A percentile compares a stretch with the other conserved stretches of the same genome.
These are phyloP conservation scores for Agelaius phoeniceus DNA, from an alignment of 2,113 vertebrate genomes.

Conservation along the genomic window DNA sequence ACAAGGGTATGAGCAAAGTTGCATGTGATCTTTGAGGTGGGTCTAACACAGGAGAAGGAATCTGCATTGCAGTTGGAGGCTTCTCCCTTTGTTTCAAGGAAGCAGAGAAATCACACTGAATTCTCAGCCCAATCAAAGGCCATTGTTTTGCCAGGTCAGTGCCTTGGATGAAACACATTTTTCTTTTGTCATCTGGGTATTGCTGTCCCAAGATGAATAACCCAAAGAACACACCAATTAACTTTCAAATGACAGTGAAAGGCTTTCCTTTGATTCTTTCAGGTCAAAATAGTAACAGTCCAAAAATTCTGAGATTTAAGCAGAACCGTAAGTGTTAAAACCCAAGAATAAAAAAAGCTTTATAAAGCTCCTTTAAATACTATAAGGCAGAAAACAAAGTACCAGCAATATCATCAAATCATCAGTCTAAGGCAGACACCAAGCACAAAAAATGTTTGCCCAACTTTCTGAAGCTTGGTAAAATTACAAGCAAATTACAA, in stretches of 20 bases:
- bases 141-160: not conserved
- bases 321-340: not conserved
- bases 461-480: not conserved
- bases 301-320: not conserved
- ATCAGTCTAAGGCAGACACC: not conserved
- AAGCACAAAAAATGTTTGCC: not conserved
- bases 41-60: conserved; percentile 8
- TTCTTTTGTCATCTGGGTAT: not conserved
- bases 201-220: not conserved
- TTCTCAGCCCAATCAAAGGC: not conserved
- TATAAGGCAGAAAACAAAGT: not conserved
- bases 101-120: not conserved
- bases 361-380: not conserved
- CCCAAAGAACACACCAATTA: conserved; percentile 25
- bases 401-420: not conserved
- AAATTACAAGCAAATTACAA: not conserved
- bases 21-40: conserved; percentile 18
- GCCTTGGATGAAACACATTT: not conserved
- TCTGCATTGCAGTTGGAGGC: conserved; percentile 56
- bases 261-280: not conserved
- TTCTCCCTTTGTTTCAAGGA: conserved; percentile 44
- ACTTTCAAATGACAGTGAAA: conserved; percentile 18
- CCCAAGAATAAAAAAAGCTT: not conserved
- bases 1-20: not conserved
- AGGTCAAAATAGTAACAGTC: not conserved